Evolutionary conservation across 1,140 invertebrate species (phyloP), one percentile per base, ranked within the genome.

Genomic region (Arion vulgaris): DNA sequence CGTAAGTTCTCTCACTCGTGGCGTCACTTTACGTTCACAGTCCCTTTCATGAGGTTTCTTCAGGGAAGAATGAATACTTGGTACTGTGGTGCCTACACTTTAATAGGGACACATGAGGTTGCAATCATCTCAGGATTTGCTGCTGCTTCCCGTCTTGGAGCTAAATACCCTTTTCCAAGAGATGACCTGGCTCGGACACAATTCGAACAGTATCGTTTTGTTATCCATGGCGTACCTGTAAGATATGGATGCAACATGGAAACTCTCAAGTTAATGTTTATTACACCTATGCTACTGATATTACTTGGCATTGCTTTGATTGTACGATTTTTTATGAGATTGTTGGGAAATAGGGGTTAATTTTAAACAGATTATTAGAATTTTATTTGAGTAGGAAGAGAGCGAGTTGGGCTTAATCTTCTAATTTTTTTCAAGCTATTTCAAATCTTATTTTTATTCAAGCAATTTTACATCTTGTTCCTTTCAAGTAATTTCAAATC

Each of bases 81-180:
- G 84, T 89, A 86, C 72, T 87, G 85, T 84, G 88, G 89, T 0
- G 83, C 87, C 4, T 90, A 89, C 83, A 90, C 88, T 13, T 85
- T 89, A 17, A 87, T 90, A 62, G 89, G 89, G 80, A 89, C 89
- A 32, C 88, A 89, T 79, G 88, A 89, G 71, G 87, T 89, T 36
- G 89, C 86, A 2, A 82, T 88, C n/a, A 88, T 89, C 32, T 90
- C 88, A 26, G 89, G 89, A 15, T 68, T 90, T 1, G 85, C 89
- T 15, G 88, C 85, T 32, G 89, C 89, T 5, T 84, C 83, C 41
- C 73, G 87, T 0, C 82, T 90, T 28, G 88, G 89, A 9, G 88
- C 89, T 26, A 78, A 84, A 1, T 90, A 90, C 83, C 89, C 89
- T 28, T 90, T 90, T 53, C 77, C 84, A 13, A 36, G 87, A 45